A percentile compares a stretch with the other conserved stretches of the same genome.
These are phyloP conservation scores for Macropus fuliginosus DNA, from an alignment of 2,797 vertebrate species.

Conservation along the genomic window DNA sequence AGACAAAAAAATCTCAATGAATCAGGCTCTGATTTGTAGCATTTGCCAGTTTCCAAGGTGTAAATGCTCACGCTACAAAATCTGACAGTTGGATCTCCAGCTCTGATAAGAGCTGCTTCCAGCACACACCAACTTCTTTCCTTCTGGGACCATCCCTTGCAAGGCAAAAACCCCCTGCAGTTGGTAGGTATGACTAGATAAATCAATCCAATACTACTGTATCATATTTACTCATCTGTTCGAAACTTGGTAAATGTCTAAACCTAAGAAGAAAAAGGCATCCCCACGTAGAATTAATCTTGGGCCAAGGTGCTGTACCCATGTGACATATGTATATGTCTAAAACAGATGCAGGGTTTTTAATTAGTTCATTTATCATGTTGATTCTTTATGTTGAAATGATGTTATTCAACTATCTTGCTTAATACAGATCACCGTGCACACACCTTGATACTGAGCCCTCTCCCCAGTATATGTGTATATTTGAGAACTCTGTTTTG, in stretches of 20 bases:
- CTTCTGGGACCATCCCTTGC: constrained; percentile 19
- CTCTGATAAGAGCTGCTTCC: not conserved
- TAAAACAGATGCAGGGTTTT: not conserved
- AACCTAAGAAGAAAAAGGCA: not conserved
- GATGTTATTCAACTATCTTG: constrained; percentile 14
- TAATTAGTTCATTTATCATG: not conserved
- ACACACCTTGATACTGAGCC: not conserved
- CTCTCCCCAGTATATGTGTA: not conserved
- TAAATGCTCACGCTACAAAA: not conserved
- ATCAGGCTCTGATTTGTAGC: not conserved
- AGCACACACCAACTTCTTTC: not conserved
- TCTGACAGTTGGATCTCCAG: not conserved
- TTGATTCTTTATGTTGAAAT: not conserved
- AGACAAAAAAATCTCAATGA: not conserved
- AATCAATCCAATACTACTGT: not conserved
- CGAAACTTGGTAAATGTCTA: not conserved
- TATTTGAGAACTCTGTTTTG: not conserved
- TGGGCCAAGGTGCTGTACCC: not conserved
- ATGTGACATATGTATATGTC: not conserved
- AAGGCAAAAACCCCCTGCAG: not conserved
- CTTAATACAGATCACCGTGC: constrained; percentile 39
- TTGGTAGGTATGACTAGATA: constrained; percentile 23
- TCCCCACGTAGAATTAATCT: not conserved
- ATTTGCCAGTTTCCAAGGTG: not conserved
- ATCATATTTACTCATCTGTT: not conserved